Evolutionary conservation across 2,113 vertebrate genomes (phyloP).

Genomic region (Leptobrachium leishanense): DNA sequence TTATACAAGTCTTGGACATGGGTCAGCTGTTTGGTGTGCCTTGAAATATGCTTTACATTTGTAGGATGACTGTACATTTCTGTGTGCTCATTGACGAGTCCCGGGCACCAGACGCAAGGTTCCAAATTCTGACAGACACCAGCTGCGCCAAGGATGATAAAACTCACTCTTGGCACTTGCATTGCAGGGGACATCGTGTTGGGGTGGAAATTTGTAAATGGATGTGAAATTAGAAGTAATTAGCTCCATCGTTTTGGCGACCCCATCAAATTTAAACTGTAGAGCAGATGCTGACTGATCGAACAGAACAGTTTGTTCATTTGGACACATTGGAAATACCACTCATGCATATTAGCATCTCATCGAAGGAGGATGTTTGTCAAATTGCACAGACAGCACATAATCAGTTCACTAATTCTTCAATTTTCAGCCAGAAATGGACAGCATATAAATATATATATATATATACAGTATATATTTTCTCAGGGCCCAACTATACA

Average conservation of each 20-base stretch:
- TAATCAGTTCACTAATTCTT: slow-evolving; percentile 5
- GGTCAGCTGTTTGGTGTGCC: background rate
- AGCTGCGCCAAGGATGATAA: slow-evolving; percentile 52
- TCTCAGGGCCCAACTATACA: too few relatives aligned
- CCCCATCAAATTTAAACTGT: slow-evolving; percentile 54
- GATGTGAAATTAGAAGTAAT: slow-evolving; percentile 64
- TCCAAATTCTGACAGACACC: slow-evolving; percentile 34
- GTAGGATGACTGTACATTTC: too few relatives aligned
- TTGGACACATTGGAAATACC: slow-evolving; percentile 30
- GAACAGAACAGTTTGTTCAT: slow-evolving; percentile 49
- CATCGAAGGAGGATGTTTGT: background rate
- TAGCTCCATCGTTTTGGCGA: slow-evolving; percentile 54
- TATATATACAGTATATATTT: too few relatives aligned
- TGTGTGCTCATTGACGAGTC: too few relatives aligned
- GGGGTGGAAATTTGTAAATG: slow-evolving; percentile 59
- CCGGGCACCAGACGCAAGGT: background rate
- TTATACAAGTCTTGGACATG: background rate
- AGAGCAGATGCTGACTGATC: slow-evolving; percentile 56
- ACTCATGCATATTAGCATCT: slow-evolving; percentile 24
- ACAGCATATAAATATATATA: too few relatives aligned
- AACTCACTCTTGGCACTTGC: slow-evolving; percentile 50
- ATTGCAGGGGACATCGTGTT: slow-evolving; percentile 46
- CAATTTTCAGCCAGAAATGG: background rate
- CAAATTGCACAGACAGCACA: background rate
- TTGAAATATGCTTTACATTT: background rate